Base-by-base conservation (phyloP, 2,113 vertebrate genomes). In the Ophthalmolycus amberensis region DNA sequence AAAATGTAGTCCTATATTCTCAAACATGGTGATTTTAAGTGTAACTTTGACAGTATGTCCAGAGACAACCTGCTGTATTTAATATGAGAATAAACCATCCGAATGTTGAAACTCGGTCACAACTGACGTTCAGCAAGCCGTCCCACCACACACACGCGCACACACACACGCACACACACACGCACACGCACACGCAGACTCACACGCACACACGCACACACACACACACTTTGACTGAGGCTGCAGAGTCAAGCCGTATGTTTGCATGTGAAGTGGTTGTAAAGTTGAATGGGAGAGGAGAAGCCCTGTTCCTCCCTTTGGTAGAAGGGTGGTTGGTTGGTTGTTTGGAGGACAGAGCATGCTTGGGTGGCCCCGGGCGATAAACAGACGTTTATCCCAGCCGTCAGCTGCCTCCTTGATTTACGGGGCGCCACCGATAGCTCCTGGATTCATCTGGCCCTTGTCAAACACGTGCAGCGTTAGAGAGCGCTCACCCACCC, bases 361-460 rank as follows among this genome's bases (percentile, higher is more conserved):
- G 89, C 90, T 93, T 85, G 89, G 86, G 90, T 93, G 90, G 89
- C 91, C 91, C 83, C 93, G 94, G 95, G 98, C 97, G 54, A 97
- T 98, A 95, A 96, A 96, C 94, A 96, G 98, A 99, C 96, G 96
- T 96, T 98, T 97, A 99, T 99, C 96, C 96, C 96, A 95, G 96
- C 96, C 96, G 98, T 99, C 98, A 99, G 97, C 97, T 99, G 98
- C 98, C 97, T 96, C 96, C 96, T 94, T 97, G 97, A 98, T 97
- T 99, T 97, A 99, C 97, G 95, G 94, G 95, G 95, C 95, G 96
- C 96, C 96, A 96, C 96, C 90, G 94, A 96, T 97, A 97, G 97
- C 97, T 99, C 97, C 96, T 96, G 96, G 96, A 98, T 98, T 99
- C 97, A 98, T 99, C 97, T 99, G 97, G 96, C 97, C 97, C 97